These are phyloP conservation scores for Eciton burchellii DNA, from an alignment of 1,140 invertebrate species.

Conservation along the genomic window DNA sequence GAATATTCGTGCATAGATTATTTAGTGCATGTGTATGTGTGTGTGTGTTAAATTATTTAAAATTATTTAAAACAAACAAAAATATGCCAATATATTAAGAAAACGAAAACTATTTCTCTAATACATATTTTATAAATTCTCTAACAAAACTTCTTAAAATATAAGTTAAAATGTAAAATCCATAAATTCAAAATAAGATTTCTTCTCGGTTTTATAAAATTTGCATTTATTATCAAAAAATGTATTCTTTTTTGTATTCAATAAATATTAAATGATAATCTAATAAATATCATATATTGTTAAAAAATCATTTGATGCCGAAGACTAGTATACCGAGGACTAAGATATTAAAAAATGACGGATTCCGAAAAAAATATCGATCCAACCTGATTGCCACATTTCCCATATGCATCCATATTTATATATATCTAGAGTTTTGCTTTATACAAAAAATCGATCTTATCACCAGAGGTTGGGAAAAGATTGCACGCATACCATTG, in stretches of 20 bases:
- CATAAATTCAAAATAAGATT: no score
- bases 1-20: no score
- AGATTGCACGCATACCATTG: conserved; percentile 79
- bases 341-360: conserved; percentile 26
- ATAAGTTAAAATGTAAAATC: no score
- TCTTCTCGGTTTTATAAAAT: background rate
- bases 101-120: background rate
- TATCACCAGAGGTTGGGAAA: conserved; percentile 57
- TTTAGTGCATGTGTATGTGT: background rate
- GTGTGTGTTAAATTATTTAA: background rate
- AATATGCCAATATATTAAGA: background rate
- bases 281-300: background rate
- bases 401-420: conserved; percentile 62
- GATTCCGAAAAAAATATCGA: conserved; percentile 50
- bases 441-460: conserved; percentile 50
- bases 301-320: background rate
- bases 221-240: background rate
- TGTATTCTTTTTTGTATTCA: background rate
- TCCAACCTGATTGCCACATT: conserved; percentile 53
- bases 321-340: background rate
- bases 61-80: background rate
- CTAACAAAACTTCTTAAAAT: background rate
- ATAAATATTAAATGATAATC: background rate
- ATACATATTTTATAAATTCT: background rate
- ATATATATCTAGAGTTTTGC: conserved; percentile 28